Evolutionary conservation across 2,113 vertebrate species (phyloP).

Genomic region (Limnothrissa miodon): DNA sequence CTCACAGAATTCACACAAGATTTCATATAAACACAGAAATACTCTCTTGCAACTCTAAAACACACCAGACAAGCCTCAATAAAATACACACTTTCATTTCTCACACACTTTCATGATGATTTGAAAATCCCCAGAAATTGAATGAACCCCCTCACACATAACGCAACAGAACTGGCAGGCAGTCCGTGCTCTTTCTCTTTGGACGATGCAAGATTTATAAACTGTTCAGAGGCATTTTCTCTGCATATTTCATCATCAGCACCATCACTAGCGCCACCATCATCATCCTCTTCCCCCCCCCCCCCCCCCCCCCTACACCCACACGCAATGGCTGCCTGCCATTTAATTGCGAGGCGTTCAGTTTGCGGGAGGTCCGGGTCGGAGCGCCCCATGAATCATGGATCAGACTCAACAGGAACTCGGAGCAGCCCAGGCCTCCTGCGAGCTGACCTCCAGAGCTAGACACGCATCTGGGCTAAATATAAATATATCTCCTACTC

Average conservation of each 20-base stretch:
- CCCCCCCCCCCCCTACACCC: background rate
- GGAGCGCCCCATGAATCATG: conserved; percentile 64
- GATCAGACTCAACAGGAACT: conserved; percentile 54
- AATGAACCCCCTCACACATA: conserved; percentile 3
- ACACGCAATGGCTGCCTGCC: conserved; percentile 36
- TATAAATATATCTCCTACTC: conserved; percentile 21
- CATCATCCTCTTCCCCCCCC: background rate
- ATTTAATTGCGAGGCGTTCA: conserved; percentile 57
- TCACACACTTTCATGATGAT: background rate
- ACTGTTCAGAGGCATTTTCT: conserved; percentile 32
- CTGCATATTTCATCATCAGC: conserved; percentile 32
- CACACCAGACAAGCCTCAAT: conserved; percentile 9
- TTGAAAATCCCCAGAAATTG: background rate
- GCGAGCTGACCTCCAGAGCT: conserved; percentile 54
- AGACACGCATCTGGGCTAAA: conserved; percentile 11
- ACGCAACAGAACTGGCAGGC: background rate
- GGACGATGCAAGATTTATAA: conserved; percentile 28
- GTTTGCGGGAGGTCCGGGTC: conserved; percentile 44
- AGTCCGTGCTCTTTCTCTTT: background rate
- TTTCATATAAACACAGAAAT: background rate
- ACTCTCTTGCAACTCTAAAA: background rate
- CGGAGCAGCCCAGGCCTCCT: conserved; percentile 49
- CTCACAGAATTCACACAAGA: background rate
- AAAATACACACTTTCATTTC: conserved; percentile 9
- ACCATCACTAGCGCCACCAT: background rate